Conservation (phyloP, 1,140 invertebrate species). For the Cataglyphis hispanica region DNA sequence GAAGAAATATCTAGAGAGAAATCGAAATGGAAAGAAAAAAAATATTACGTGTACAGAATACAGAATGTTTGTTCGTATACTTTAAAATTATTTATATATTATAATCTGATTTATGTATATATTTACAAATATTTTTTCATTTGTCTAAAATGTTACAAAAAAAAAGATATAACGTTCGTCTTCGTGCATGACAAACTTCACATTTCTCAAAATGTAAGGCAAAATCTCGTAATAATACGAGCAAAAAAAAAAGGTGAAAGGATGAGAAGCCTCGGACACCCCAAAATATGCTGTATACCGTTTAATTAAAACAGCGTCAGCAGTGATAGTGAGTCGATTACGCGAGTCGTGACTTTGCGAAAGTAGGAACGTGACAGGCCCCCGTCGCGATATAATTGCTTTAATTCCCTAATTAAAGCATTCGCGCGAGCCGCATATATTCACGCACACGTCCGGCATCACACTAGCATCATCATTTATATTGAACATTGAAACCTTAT, state of each 20-base stretch:
- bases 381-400: conserved; percentile 60
- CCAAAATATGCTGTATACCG: conserved; percentile 23
- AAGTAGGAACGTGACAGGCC: conserved; percentile 17
- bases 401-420: conserved; percentile 71
- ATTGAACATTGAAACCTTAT: background rate
- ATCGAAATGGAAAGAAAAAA: background rate
- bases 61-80: background rate
- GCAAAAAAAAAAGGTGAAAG: conserved; percentile 40
- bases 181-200: background rate
- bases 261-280: conserved; percentile 5
- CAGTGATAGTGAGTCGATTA: conserved; percentile 47
- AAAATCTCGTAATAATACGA: background rate
- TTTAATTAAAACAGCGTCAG: conserved; percentile 63
- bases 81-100: background rate
- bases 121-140: background rate
- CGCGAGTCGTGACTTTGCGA: conserved; percentile 44
- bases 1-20: background rate
- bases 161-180: background rate
- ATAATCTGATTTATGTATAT: background rate
- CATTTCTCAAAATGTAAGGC: conserved; percentile 22
- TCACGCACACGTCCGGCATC: conserved; percentile 12
- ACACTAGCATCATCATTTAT: background rate
- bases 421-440: conserved; percentile 36
- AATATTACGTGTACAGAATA: background rate
- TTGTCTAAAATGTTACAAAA: background rate